Percentiles rank a stretch among this genome's conserved stretches.
These are phyloP conservation scores for Caenorhabditis panamensis DNA, from an alignment of 2,888 invertebrate genomes.

Conservation along the genomic window DNA sequence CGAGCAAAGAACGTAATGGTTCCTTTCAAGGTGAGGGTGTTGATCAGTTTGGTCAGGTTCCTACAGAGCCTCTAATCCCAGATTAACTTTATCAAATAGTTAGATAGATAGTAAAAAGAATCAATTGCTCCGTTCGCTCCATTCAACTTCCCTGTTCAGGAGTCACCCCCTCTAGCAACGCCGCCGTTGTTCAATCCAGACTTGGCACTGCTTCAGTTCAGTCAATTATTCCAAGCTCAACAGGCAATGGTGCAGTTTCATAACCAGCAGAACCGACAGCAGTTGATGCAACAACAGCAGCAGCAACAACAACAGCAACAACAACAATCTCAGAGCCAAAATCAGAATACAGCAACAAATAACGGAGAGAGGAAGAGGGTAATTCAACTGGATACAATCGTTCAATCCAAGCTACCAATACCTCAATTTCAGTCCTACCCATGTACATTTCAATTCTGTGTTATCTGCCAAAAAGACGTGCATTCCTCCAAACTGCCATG, in stretches of 20 bases:
- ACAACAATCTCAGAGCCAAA: conserved; percentile 31
- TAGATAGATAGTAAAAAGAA: background rate
- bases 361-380: conserved; percentile 62
- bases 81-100: conserved; percentile 14
- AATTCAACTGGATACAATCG: background rate
- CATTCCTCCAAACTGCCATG: conserved; percentile 80
- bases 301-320: conserved; percentile 44
- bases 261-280: conserved; percentile 41
- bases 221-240: conserved; percentile 61
- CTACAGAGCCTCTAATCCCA: background rate
- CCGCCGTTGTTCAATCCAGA: conserved; percentile 51
- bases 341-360: conserved; percentile 21
- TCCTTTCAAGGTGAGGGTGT: background rate
- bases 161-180: conserved; percentile 50
- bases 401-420: background rate
- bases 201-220: conserved; percentile 54
- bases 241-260: conserved; percentile 60
- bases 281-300: conserved; percentile 54
- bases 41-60: background rate
- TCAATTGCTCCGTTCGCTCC: too few relatives aligned
- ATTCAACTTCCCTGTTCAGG: conserved; percentile 30
- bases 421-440: conserved; percentile 77
- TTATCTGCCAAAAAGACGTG: conserved; percentile 80
- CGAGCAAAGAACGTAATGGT: conserved; percentile 9
- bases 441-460: conserved; percentile 80